These are phyloP conservation scores for Sebastes itinus DNA, from an alignment of 2,797 vertebrate genomes.

Conservation along the genomic window DNA sequence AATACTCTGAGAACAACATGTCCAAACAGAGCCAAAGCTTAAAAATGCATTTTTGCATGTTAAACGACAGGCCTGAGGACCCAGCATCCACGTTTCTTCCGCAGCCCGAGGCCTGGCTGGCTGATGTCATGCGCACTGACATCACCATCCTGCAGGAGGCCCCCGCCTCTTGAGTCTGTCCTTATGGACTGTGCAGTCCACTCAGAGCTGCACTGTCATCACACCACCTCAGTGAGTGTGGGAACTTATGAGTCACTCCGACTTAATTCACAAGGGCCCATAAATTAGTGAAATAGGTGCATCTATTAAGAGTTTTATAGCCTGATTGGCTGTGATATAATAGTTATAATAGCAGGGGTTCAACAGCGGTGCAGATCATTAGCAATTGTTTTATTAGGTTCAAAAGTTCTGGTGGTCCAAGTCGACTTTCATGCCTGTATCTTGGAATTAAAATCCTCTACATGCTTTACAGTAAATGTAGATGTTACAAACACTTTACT, in stretches of 20 bases:
- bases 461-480: not conserved
- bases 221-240: slow-evolving; percentile 32
- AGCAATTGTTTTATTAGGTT: slow-evolving; percentile 8
- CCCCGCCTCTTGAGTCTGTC: slow-evolving; percentile 32
- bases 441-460: not conserved
- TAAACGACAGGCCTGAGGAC: slow-evolving; percentile 12
- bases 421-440: not conserved
- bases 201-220: slow-evolving; percentile 54
- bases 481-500: not conserved
- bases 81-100: slow-evolving; percentile 6
- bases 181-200: not conserved
- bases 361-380: not conserved
- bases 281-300: not conserved
- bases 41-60: not conserved
- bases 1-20: not conserved
- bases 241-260: slow-evolving; percentile 60
- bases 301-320: not conserved
- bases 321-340: not conserved
- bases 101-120: not conserved
- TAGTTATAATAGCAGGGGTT: not conserved
- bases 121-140: slow-evolving; percentile 66
- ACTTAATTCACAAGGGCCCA: not conserved
- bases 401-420: not conserved
- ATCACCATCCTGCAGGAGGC: slow-evolving; percentile 55
- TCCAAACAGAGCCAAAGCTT: not conserved